Evolutionary conservation across 2,797 vertebrate genomes (phyloP).

Genomic region (Phrynocephalus forsythii): DNA sequence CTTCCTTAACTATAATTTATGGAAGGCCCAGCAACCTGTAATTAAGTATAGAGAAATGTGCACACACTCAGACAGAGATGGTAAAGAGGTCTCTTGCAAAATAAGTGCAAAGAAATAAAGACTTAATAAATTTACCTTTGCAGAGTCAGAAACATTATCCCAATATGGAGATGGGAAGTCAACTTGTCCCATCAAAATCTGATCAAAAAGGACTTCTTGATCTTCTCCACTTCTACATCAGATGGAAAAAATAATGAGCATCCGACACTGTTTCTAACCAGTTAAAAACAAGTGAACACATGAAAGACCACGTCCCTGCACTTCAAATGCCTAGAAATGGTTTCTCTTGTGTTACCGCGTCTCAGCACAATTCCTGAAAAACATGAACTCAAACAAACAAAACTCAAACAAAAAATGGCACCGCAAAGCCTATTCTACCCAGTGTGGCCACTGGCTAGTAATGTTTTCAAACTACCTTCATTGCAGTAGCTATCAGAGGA

Average conservation of each 20-base stretch:
- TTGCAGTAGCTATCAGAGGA: not conserved
- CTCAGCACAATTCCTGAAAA: too few relatives aligned
- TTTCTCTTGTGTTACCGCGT: constrained; percentile 17
- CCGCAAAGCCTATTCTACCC: too few relatives aligned
- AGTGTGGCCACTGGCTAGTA: too few relatives aligned
- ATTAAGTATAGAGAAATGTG: not conserved
- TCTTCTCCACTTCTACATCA: constrained; percentile 86
- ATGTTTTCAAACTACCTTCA: not conserved
- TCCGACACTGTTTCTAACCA: constrained; percentile 23
- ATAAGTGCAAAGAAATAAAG: not conserved
- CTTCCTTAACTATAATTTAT: not conserved
- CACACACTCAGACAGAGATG: not conserved
- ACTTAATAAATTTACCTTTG: constrained; percentile 83
- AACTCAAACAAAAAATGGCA: too few relatives aligned
- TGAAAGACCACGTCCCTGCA: constrained; percentile 3
- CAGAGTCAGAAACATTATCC: constrained; percentile 93
- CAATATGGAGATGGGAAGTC: constrained; percentile 93
- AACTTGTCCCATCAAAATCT: constrained; percentile 91
- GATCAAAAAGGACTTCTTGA: constrained; percentile 93
- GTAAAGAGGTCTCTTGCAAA: not conserved
- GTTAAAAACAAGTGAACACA: constrained; percentile 33
- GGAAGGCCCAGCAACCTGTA: not conserved
- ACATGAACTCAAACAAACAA: not conserved
- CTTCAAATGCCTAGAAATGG: not conserved
- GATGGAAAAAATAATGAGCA: constrained; percentile 63